Evolutionary conservation across 2,113 vertebrate genomes (phyloP), one percentile per base, ranked within the genome.

Genomic region (Mobula birostris): DNA sequence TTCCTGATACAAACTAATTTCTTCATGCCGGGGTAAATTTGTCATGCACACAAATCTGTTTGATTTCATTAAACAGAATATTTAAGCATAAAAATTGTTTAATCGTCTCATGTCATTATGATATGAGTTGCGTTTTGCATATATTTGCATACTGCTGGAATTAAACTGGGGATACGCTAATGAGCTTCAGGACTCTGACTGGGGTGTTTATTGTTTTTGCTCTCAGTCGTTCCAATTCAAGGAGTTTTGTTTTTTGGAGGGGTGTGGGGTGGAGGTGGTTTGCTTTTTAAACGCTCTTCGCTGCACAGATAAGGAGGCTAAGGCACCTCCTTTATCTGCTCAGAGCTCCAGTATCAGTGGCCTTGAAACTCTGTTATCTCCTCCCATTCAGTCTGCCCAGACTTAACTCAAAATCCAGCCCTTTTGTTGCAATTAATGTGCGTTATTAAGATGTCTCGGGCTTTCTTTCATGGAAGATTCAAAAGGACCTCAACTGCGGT

Each of bases 81-180:
- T 99, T 99, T 99, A 98, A 99, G 98, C 98, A 98, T 98, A 99
- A 98, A 99, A 98, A 98, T 98, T 98, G 98, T 98, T 98, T 98
- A 99, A 98, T 98, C 98, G 98, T 97, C 98, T 98, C 97, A 97
- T 98, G 98, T 98, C 98, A 98, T 99, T 99, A 98, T 97, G 97
- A 98, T 98, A 98, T 98, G 98, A 98, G 98, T 98, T 98, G 98
- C 98, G 97, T 98, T 99, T 99, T 98, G 98, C 98, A 99, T 98
- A 98, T 95, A 99, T 99, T 99, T 98, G 98, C 98, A 99, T 99
- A 98, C 97, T 97, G 97, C 97, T 96, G 96, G 96, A 98, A 98
- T 98, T 98, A 98, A 97, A 97, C 96, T 96, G 97, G 97, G 96
- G 96, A 97, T 98, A 98, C 99, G 98, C 98, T 98, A 98, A 98